Base-by-base conservation (phyloP, 2,797 vertebrate genomes). In the Pipistrellus kuhlii region DNA sequence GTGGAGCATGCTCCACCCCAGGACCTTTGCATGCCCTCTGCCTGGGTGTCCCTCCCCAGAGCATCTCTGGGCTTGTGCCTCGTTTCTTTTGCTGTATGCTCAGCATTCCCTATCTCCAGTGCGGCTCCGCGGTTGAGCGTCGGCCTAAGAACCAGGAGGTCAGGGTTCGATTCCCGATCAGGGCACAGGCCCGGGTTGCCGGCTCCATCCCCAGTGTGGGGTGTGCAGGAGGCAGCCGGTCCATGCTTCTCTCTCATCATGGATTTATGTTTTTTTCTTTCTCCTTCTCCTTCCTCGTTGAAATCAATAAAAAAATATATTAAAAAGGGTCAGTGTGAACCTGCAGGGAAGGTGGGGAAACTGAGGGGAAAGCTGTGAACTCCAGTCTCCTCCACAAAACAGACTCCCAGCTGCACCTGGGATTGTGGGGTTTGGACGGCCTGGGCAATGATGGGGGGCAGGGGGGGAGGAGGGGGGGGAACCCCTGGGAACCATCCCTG, bases 381-480 rank as follows among this genome's bases (percentile, higher is more conserved):
- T 66, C n/a, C 17, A 75, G 87, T 38, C 66, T 76, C 48, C 68
- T 15, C 44, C 64, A 62, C 4, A 32, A 48, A 64, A 9, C n/a
- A 80, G 95, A 51, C 62, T 62, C 5, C 4, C 27, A 90, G 21
- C 32, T 59, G 75, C 66, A 62, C 48, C 75, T 75, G 78, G 96
- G 96, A 94, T 87, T 27, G 14, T 68, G 46, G 62, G 76, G 89
- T 91, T 92, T 9, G 55, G 94, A 41, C 59, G 62, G 86, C 94
- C 85, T 32, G 0, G 21, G 57, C 9, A 8, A 4, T 0, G 23
- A 21, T 4, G 10, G 53, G 84, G 57, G 23, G 44, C 44, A 21
- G 1, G 1, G 23, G 57, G 23, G 53, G 85, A 10, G 57, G 23
- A 21, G 1, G 1, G 10, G 57, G 23, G 53, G 85, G 8, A 30